Evolutionary conservation across 2,888 invertebrate genomes (phyloP).

Genomic region (Gymnoscelis rufifasciata): DNA sequence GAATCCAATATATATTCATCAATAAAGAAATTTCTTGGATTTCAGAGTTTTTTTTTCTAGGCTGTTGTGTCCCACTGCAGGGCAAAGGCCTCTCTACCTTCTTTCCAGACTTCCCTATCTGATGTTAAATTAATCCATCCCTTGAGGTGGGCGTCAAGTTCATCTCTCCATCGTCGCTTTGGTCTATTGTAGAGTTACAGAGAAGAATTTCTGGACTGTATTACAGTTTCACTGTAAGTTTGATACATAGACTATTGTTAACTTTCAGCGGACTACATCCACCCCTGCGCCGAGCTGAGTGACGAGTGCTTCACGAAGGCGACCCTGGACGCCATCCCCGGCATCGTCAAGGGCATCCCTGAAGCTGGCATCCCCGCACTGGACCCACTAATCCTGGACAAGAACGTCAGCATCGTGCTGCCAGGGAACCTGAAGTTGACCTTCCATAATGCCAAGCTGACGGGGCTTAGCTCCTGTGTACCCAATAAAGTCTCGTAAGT

Average conservation of each 20-base stretch:
- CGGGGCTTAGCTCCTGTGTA: slow-evolving; percentile 59
- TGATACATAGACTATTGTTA: neutral
- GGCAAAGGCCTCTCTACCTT: too few species aligned
- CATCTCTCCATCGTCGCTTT: too few species aligned
- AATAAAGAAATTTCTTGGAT: too few species aligned
- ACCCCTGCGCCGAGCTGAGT: slow-evolving; percentile 60
- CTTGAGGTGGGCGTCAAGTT: too few species aligned
- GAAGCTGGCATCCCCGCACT: slow-evolving; percentile 63
- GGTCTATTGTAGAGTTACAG: too few species aligned
- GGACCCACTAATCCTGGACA: slow-evolving; percentile 61
- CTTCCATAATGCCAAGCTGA: slow-evolving; percentile 65
- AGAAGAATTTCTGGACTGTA: too few species aligned
- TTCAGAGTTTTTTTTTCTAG: too few species aligned
- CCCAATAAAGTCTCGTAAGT: slow-evolving; percentile 74
- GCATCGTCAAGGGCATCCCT: slow-evolving; percentile 66
- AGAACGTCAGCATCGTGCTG: slow-evolving; percentile 63
- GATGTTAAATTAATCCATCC: too few species aligned
- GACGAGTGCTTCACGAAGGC: slow-evolving; percentile 72
- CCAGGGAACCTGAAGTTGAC: slow-evolving; percentile 71
- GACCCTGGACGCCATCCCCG: slow-evolving; percentile 64
- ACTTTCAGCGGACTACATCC: slow-evolving; percentile 64
- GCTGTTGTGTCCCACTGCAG: too few species aligned
- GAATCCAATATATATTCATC: too few species aligned
- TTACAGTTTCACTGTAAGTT: too few species aligned
- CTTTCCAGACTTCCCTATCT: too few species aligned